Percentiles rank a stretch among this genome's conserved stretches.
Conservation (phyloP, 2,797 vertebrate genomes). For the Vipera ursinii region DNA sequence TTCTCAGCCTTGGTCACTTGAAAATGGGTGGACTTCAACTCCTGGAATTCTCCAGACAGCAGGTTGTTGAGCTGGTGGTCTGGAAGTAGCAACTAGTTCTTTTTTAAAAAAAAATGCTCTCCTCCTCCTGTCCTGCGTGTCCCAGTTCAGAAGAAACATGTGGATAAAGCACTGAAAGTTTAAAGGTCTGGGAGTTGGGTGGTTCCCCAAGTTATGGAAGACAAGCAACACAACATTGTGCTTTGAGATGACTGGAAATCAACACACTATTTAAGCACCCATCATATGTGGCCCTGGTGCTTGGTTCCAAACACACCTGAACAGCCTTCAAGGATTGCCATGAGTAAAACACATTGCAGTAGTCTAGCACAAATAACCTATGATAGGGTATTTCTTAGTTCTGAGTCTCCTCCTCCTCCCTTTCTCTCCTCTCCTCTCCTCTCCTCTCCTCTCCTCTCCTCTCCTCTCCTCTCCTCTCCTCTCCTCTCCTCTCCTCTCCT, state of each 20-base stretch:
- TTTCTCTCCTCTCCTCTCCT: no score
- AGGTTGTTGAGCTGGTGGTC: background rate
- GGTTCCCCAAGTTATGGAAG: background rate
- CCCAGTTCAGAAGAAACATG: background rate
- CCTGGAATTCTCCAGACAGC: background rate
- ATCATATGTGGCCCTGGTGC: background rate
- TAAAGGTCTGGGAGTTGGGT: background rate
- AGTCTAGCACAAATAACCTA: background rate
- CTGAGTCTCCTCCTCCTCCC: background rate
- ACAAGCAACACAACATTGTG: no score
- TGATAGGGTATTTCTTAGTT: background rate
- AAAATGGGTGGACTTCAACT: background rate
- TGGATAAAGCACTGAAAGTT: background rate
- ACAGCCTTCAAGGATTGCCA: background rate
- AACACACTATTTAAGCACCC: background rate
- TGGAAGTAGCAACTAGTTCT: background rate
- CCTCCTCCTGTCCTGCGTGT: background rate
- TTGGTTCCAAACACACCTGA: background rate
- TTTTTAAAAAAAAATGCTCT: background rate
- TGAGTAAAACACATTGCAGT: background rate
- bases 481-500: no score
- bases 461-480: no score
- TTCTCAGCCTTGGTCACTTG: background rate
- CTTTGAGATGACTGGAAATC: background rate
- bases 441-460: no score